Conservation (phyloP, 2,797 vertebrate genomes). For the Diplodus sargus region DNA sequence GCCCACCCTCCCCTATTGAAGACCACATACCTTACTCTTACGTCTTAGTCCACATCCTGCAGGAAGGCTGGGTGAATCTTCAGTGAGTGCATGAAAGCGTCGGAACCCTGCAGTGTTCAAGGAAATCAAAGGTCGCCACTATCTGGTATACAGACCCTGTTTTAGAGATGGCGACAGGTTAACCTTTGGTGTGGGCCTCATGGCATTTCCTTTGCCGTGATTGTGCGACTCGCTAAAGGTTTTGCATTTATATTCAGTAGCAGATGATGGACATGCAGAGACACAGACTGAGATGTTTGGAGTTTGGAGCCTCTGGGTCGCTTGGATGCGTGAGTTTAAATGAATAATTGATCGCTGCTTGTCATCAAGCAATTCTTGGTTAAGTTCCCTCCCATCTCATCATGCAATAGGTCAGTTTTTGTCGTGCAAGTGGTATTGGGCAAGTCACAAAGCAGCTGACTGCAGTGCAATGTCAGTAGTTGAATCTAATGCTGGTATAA, state of each 20-base stretch:
- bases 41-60: constrained; percentile 41
- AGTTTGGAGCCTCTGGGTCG: constrained; percentile 2
- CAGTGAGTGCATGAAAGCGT: constrained; percentile 64
- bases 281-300: constrained; percentile 11
- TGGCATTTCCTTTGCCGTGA: constrained; percentile 76
- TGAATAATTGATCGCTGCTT: background rate
- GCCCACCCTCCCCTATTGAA: background rate
- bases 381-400: constrained; percentile 8
- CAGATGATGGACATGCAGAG: constrained; percentile 51
- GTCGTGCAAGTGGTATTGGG: constrained; percentile 29
- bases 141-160: constrained; percentile 69
- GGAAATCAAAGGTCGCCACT: constrained; percentile 75
- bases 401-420: constrained; percentile 28
- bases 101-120: constrained; percentile 70
- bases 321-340: constrained; percentile 15
- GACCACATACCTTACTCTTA: constrained; percentile 39
- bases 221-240: constrained; percentile 38
- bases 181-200: constrained; percentile 81
- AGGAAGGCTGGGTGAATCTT: constrained; percentile 55
- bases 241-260: constrained; percentile 69
- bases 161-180: constrained; percentile 81
- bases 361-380: background rate
- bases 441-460: constrained; percentile 53
- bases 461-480: constrained; percentile 41
- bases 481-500: constrained; percentile 49